A percentile compares a stretch with the other conserved stretches of the same genome.
These are phyloP conservation scores for Apoda limacodes DNA, from an alignment of 2,888 invertebrate genomes.

Conservation along the genomic window DNA sequence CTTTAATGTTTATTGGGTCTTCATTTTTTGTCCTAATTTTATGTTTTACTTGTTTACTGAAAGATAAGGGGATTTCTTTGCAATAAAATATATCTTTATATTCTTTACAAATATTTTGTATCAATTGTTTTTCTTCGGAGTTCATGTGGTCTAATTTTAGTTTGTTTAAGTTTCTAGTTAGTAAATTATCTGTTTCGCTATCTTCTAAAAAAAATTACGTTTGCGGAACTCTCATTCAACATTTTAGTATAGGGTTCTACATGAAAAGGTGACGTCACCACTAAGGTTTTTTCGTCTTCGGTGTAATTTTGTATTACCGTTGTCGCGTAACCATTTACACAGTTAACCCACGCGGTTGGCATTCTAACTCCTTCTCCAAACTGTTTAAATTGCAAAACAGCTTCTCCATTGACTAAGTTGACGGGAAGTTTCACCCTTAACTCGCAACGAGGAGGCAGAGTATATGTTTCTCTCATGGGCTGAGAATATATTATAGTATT, in stretches of 20 bases:
- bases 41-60: constrained; percentile 23
- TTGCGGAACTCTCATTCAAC: constrained; percentile 2
- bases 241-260: constrained; percentile 4
- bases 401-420: constrained; percentile 6
- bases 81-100: constrained; percentile 22
- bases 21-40: constrained; percentile 20
- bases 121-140: constrained; percentile 10
- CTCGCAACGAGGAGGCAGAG: constrained; percentile 8
- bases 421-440: constrained; percentile 5
- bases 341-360: constrained; percentile 12
- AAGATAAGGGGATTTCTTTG: constrained; percentile 18
- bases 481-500: constrained; percentile 5
- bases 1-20: constrained; percentile 11
- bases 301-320: no score
- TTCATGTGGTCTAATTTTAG: constrained; percentile 16
- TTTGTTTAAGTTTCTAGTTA: constrained; percentile 10
- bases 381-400: constrained; percentile 8
- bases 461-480: background rate
- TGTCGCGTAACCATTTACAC: constrained; percentile 10
- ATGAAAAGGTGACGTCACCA: constrained; percentile 1
- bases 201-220: no score
- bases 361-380: constrained; percentile 13
- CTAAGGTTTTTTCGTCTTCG: constrained; percentile 11
- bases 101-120: constrained; percentile 15
- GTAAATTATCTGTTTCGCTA: constrained; percentile 5